Evolutionary conservation across 2,888 invertebrate species (phyloP).

Genomic region (Lasioglossum malachurum): DNA sequence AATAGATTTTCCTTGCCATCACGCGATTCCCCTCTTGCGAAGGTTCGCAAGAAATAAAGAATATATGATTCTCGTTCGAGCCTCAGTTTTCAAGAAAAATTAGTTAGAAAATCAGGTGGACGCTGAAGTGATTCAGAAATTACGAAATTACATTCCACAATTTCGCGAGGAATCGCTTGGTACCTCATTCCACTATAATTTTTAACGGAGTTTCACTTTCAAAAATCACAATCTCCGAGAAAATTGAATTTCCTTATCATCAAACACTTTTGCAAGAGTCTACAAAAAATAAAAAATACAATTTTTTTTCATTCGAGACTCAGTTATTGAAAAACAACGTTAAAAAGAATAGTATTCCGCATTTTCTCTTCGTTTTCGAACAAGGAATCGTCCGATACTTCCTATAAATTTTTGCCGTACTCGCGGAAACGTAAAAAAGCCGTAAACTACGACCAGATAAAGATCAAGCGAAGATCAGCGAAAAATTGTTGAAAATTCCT

Average conservation of each 20-base stretch:
- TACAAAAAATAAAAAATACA: no score
- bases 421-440: not conserved
- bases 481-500: not conserved
- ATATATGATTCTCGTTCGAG: not conserved
- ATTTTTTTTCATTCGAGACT: no score
- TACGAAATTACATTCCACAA: no score
- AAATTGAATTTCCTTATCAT: no score
- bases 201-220: no score
- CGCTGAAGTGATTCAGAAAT: not conserved
- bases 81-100: not conserved
- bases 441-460: not conserved
- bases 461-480: no score
- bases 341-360: not conserved
- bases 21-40: not conserved
- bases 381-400: not conserved
- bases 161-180: no score
- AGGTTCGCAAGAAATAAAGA: not conserved
- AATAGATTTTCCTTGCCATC: not conserved
- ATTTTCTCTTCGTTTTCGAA: not conserved
- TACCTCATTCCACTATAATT: no score
- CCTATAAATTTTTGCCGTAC: not conserved
- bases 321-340: no score
- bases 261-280: no score
- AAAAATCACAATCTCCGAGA: no score
- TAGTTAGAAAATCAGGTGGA: not conserved